Conservation (phyloP, 1,140 invertebrate genomes). For the Trissolcus basalis region DNA sequence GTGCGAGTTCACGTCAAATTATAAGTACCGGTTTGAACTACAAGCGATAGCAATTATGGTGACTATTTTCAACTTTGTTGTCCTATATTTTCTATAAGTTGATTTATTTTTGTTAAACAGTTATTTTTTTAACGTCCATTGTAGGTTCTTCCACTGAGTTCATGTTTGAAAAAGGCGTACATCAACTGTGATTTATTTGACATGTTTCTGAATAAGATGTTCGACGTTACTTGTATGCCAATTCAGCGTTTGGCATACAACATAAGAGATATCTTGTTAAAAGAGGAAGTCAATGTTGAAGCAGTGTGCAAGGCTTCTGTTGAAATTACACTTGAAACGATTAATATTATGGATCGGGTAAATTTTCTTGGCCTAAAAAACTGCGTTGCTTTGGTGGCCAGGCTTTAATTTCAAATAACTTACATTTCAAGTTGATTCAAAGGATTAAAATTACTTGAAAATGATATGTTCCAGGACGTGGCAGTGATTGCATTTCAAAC, state of each 20-base stretch:
- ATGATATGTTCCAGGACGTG: constrained; percentile 73
- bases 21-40: constrained; percentile 71
- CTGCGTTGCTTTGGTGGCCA: no score
- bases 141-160: constrained; percentile 79
- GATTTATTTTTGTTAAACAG: constrained; percentile 62
- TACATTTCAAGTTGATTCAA: no score
- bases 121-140: constrained; percentile 71
- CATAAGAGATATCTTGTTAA: constrained; percentile 75
- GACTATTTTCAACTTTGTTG: constrained; percentile 31
- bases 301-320: constrained; percentile 70
- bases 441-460: no score
- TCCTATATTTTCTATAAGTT: background rate
- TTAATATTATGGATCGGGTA: constrained; percentile 80
- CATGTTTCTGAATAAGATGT: constrained; percentile 80
- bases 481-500: constrained; percentile 84
- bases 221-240: constrained; percentile 79
- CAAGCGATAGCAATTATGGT: constrained; percentile 78
- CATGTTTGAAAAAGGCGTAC: constrained; percentile 67
- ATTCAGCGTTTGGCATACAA: constrained; percentile 80
- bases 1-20: constrained; percentile 53
- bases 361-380: constrained; percentile 47
- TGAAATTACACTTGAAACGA: constrained; percentile 76
- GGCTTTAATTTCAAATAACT: no score
- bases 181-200: constrained; percentile 77
- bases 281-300: constrained; percentile 68